A percentile compares a stretch with the other conserved stretches of the same genome.
phyloP scores from a whole-genome alignment of 2,797 vertebrate genomes.

The Chloroceryle amazona region DNA sequence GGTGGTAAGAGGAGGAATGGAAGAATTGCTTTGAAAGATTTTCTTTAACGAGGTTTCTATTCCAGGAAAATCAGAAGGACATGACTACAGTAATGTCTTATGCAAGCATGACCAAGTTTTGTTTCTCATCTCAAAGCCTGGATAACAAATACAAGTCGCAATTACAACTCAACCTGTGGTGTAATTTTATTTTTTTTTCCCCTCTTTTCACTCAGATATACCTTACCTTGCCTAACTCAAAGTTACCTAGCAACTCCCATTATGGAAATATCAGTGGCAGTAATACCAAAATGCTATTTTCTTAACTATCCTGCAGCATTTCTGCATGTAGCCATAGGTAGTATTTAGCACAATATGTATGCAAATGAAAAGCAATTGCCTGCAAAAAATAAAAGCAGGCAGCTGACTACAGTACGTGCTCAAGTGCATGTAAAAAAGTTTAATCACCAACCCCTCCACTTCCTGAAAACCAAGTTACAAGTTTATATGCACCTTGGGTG shows the following conservation, averaged over 20 bases:
- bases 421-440: neutral
- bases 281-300: neutral
- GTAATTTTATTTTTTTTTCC: neutral
- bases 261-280: neutral
- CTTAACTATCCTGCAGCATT: neutral
- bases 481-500: neutral
- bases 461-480: neutral
- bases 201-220: neutral
- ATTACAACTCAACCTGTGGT: neutral
- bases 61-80: conserved; percentile 17
- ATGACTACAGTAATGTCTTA: neutral
- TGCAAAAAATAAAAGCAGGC: neutral
- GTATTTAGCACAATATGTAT: neutral
- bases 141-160: neutral
- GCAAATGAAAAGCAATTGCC: conserved; percentile 26
- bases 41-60: neutral
- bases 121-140: conserved; percentile 24
- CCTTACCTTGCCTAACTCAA: conserved; percentile 26
- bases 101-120: neutral
- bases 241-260: neutral
- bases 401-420: conserved; percentile 37
- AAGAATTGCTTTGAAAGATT: neutral
- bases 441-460: neutral
- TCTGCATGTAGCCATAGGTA: neutral
- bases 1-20: conserved; percentile 28